Conservation (phyloP, 2,113 vertebrate genomes). For the Lagopus muta region DNA sequence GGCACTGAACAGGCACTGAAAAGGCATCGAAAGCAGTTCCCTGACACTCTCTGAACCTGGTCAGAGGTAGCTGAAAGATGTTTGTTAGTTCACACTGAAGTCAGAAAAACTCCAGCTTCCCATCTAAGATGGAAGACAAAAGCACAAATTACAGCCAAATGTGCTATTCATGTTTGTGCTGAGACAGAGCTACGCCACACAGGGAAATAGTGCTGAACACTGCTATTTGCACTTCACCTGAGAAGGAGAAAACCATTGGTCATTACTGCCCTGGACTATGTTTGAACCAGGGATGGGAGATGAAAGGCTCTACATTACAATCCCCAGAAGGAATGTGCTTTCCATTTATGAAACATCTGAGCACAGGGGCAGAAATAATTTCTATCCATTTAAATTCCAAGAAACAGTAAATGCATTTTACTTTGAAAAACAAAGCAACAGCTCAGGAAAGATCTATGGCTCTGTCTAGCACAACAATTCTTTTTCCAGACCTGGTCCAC, state of each 20-base stretch:
- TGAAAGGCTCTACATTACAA: conserved; percentile 55
- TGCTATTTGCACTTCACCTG: conserved; percentile 40
- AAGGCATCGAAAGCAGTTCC: background rate
- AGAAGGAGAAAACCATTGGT: background rate
- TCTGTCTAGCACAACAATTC: background rate
- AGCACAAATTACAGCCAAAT: background rate
- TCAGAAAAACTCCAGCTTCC: background rate
- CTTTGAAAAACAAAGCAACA: conserved; percentile 53
- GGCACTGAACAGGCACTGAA: background rate
- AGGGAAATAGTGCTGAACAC: background rate
- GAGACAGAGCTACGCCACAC: background rate
- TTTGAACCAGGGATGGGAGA: conserved; percentile 41
- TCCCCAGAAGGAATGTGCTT: conserved; percentile 36
- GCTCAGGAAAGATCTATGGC: conserved; percentile 11
- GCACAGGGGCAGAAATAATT: conserved; percentile 52
- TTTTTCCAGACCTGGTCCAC: background rate
- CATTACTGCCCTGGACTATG: background rate
- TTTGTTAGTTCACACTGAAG: background rate
- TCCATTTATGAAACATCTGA: conserved; percentile 49
- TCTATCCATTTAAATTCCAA: conserved; percentile 56
- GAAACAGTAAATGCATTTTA: conserved; percentile 48
- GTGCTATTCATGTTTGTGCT: background rate
- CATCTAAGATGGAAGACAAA: background rate
- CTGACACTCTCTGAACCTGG: background rate
- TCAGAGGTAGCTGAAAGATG: background rate